Conservation (phyloP, 1,140 invertebrate genomes). For the Gonatopus flavifemur region DNA sequence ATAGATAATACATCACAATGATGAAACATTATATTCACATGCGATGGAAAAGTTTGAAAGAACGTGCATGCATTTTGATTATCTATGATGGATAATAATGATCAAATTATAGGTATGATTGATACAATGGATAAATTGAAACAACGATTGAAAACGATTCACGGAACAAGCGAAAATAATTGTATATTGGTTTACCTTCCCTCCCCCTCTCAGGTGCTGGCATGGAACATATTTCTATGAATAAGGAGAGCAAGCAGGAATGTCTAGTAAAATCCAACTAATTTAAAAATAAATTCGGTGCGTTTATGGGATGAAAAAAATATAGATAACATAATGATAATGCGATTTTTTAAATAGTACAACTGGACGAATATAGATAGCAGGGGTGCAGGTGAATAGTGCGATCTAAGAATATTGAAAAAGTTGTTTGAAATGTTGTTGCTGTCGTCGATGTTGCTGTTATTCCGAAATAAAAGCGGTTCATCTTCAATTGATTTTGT, state of each 20-base stretch:
- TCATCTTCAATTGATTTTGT: too few relatives aligned
- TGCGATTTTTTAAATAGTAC: slow-evolving; percentile 32
- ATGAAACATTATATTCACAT: too few relatives aligned
- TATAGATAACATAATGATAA: slow-evolving; percentile 14
- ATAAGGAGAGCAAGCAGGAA: slow-evolving; percentile 31
- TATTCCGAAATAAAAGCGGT: too few relatives aligned
- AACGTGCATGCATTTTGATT: too few relatives aligned
- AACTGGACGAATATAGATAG: slow-evolving; percentile 49
- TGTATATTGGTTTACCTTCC: slow-evolving; percentile 55
- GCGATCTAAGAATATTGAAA: slow-evolving; percentile 13
- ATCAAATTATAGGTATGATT: too few relatives aligned
- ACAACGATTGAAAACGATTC: too few relatives aligned
- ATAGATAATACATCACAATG: too few relatives aligned
- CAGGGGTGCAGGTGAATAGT: slow-evolving; percentile 28
- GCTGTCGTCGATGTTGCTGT: neutral
- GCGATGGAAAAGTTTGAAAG: too few relatives aligned
- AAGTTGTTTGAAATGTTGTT: slow-evolving; percentile 4
- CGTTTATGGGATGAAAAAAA: slow-evolving; percentile 12
- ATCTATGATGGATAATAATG: too few relatives aligned
- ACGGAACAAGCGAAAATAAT: slow-evolving; percentile 23
- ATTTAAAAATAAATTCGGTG: slow-evolving; percentile 10
- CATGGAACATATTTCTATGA: slow-evolving; percentile 55
- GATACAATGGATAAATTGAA: too few relatives aligned
- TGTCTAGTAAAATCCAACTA: slow-evolving; percentile 14
- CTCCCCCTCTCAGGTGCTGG: slow-evolving; percentile 61